phyloP scores from a whole-genome alignment of 2,113 vertebrate species.

The Camelus dromedarius region DNA sequence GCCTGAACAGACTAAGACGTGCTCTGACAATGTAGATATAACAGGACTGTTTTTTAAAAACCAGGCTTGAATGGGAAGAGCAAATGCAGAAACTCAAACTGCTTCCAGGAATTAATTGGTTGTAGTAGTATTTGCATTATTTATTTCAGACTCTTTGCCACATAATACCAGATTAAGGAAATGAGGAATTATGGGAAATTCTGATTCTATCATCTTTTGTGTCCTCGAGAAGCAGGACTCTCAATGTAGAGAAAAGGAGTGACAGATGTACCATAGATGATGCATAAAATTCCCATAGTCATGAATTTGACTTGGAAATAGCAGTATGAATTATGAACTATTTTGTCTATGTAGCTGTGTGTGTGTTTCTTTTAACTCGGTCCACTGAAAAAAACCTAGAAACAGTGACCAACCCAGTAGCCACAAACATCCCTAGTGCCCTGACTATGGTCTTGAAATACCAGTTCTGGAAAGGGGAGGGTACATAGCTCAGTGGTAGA shows the following conservation, averaged over 20 bases:
- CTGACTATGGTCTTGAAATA: not conserved
- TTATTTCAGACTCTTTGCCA: not conserved
- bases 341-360: not conserved
- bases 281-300: not conserved
- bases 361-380: not conserved
- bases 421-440: not conserved
- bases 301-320: constrained; percentile 29
- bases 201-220: not conserved
- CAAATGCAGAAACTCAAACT: constrained; percentile 14
- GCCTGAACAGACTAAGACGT: not conserved
- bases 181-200: not conserved
- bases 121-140: not conserved
- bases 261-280: not conserved
- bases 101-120: not conserved
- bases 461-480: not conserved
- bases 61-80: not conserved
- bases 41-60: not conserved
- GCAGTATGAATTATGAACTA: not conserved
- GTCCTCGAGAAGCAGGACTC: not conserved
- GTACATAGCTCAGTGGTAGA: too few relatives aligned
- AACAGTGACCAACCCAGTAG: not conserved
- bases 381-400: not conserved
- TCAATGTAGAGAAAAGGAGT: not conserved
- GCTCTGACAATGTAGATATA: not conserved
- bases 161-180: constrained; percentile 42